Percentiles rank a stretch among this genome's conserved stretches.
phyloP scores from a whole-genome alignment of 2,888 invertebrate genomes.

The Psylliodes chrysocephalus region DNA sequence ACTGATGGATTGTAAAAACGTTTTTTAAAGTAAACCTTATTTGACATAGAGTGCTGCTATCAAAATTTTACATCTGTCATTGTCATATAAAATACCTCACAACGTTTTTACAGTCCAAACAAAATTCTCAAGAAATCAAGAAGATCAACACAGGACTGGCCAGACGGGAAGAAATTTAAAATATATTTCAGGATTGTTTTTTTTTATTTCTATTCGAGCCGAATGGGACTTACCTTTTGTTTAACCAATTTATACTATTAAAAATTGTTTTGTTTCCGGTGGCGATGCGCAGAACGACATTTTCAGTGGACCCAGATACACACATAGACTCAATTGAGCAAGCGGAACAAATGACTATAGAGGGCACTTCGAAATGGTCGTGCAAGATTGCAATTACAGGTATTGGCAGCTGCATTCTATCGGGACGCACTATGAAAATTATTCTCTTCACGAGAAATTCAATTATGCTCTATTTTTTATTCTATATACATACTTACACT shows the following conservation, averaged over 20 bases:
- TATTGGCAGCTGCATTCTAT: constrained; percentile 71
- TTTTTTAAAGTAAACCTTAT: not conserved
- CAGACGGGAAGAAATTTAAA: not conserved
- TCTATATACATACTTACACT: constrained; percentile 14
- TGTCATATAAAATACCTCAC: not conserved
- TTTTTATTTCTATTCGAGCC: not conserved
- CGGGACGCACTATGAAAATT: constrained; percentile 44
- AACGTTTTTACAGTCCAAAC: not conserved
- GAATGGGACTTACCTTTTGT: not conserved
- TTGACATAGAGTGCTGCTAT: not conserved
- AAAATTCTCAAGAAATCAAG: not conserved
- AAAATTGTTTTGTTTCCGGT: constrained; percentile 55
- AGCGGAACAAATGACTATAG: constrained; percentile 97
- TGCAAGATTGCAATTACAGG: constrained; percentile 99
- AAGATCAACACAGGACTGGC: not conserved
- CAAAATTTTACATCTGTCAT: not conserved
- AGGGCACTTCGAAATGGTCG: constrained; percentile 99
- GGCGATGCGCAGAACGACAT: constrained; percentile 84
- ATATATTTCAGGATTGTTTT: not conserved
- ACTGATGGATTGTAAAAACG: not conserved
- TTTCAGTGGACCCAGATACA: constrained; percentile 96
- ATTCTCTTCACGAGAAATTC: constrained; percentile 1
- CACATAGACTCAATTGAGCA: constrained; percentile 98
- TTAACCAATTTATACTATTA: constrained; percentile 22
- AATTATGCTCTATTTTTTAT: constrained; percentile 22